Evolutionary conservation across 2,797 vertebrate genomes (phyloP), one percentile per base, ranked within the genome.

Genomic region (Myotis daubentonii): DNA sequence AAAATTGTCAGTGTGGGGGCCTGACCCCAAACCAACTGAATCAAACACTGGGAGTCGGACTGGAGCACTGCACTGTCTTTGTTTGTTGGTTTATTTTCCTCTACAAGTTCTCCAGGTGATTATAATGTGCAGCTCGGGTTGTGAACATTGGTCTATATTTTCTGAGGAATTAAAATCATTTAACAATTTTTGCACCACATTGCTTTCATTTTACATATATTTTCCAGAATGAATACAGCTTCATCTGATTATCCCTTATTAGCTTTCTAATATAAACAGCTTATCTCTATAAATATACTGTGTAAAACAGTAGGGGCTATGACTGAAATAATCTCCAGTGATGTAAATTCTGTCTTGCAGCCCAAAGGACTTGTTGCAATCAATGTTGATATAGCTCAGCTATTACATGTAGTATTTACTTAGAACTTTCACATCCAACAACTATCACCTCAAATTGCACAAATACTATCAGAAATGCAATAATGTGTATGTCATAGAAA

Each of bases 161-260:
- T 57, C 36, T 51, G 12, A 76, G 51, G 23, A 96, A 49, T 71
- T 30, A 94, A 79, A 89, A 44, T 65, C 28, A 11, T 65, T 87
- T 53, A 87, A 87, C 10, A 55, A 47, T 38, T 16, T 12, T 74
- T 92, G 30, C 0, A 80, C 49, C 6, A 30, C 22, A 25, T 36
- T 87, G 47, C 25, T 90, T 92, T 90, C 12, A 71, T 30, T 93
- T 70, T 47, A 81, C 91, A 92, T 79, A 76, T 19, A 65, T 79
- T 81, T 66, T 70, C 33, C 68, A 71, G 38, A 83, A 15, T 75
- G 22, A 72, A 72, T 87, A 84, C 0, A 72, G 5, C 22, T 79
- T 83, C 70, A 87, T 68, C 2, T 62, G 8, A 60, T 75, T 66
- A 57, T 65, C 3, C 8, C 38, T 70, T 70, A 71, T 28, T 65